Base-by-base conservation (phyloP, 2,888 invertebrate species). In the Asteroscopus sphinx region DNA sequence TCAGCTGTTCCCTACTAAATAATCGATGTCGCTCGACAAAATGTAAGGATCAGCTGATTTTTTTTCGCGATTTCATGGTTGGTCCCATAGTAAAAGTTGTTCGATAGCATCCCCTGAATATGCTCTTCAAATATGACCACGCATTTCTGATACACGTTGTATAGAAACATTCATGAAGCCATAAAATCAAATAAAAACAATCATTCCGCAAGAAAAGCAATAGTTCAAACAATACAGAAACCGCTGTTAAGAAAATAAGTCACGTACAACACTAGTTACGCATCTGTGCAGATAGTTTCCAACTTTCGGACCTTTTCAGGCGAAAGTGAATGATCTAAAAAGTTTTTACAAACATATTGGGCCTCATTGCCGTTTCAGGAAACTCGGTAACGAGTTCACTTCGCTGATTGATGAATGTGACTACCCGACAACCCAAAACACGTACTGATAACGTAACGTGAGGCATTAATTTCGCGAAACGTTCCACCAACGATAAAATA, bases 291-390 rank as follows among this genome's bases (percentile, higher is more conserved):
- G 71, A 78, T 80, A 78, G 78, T 79, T 47, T 30, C 44, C 46
- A 72, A 60, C 67, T 75, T 61, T 73, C 70, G 68, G 74, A 77
- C 79, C 84, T 84, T 86, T 85, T 84, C 85, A 79, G 77, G 87
- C 86, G 89, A 84, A 86, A 91, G 91, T 93, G 92, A 93, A 86
- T 91, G 92, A 92, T 93, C 91, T 88, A 83, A 88, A 91, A 93
- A 93, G 85, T 92, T 93, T 83, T 79, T 79, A 79, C 87, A 84
- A 86, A 90, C 87, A 89, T 87, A 90, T 87, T 77, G 76, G 77
- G 76, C 79, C 87, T 86, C 89, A 88, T 87, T 86, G 86, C 82
- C 77, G 80, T 85, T 89, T 82, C 85, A 73, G 80, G 76, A 66
- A 90, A 91, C 90, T 91, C 90, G 73, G 90, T 90, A 92, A 92